Evolutionary conservation across 2,888 invertebrate genomes (phyloP).

Genomic region (Venusia cambrica): DNA sequence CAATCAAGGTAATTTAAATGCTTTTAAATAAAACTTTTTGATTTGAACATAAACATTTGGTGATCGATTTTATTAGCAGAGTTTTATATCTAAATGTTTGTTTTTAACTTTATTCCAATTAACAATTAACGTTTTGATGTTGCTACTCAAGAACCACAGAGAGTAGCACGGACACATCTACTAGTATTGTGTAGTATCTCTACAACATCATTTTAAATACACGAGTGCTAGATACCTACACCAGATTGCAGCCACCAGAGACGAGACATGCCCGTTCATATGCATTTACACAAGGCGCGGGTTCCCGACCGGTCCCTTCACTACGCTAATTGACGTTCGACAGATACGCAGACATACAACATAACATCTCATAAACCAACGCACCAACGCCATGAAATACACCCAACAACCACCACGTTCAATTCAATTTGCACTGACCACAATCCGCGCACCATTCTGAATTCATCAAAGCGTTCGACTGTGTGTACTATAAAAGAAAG

Average conservation of each 20-base stretch:
- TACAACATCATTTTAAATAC: conserved; percentile 40
- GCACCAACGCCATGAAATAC: conserved; percentile 37
- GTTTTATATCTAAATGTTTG: not conserved
- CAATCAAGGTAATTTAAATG: conserved; percentile 18
- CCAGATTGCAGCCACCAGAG: conserved; percentile 39
- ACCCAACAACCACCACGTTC: conserved; percentile 40
- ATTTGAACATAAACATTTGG: not conserved
- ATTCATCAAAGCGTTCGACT: conserved; percentile 56
- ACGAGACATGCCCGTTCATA: conserved; percentile 48
- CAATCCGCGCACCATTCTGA: conserved; percentile 44
- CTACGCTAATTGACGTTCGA: conserved; percentile 70
- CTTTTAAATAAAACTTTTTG: conserved; percentile 11
- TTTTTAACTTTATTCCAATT: not conserved
- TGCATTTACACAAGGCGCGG: conserved; percentile 50
- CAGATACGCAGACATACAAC: conserved; percentile 40
- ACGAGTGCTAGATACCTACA: conserved; percentile 43
- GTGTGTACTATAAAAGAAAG: conserved; percentile 53
- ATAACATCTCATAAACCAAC: conserved; percentile 42
- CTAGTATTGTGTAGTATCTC: too few species aligned
- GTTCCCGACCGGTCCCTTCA: conserved; percentile 59
- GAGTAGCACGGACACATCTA: conserved; percentile 25
- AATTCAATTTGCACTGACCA: conserved; percentile 50
- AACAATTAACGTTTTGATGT: too few species aligned
- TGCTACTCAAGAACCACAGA: too few species aligned
- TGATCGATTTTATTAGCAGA: conserved; percentile 1